A percentile compares a stretch with the other conserved stretches of the same genome.
Evolutionary conservation across 1,140 invertebrate species (phyloP).

Genomic region (Aphidius ervi): DNA sequence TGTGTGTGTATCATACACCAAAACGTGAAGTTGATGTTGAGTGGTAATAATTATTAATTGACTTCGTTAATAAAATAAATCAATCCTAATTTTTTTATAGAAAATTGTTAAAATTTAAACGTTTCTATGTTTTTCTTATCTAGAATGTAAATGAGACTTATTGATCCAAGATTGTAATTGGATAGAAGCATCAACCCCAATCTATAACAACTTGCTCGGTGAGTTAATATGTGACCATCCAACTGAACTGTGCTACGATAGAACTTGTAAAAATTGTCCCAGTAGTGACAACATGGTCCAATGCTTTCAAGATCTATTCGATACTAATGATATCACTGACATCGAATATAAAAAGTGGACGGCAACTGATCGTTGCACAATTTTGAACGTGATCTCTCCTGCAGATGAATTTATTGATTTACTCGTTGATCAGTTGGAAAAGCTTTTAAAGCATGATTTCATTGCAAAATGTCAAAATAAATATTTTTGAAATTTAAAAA

Average conservation of each 20-base stretch:
- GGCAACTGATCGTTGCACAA: too few species aligned
- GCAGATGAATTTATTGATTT: too few species aligned
- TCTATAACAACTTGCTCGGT: background rate
- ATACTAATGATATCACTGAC: slow-evolving; percentile 16
- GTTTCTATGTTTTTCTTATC: background rate
- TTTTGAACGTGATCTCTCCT: too few species aligned
- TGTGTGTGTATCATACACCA: slow-evolving; percentile 12
- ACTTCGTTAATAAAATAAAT: too few species aligned
- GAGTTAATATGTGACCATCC: background rate
- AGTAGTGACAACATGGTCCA: slow-evolving; percentile 4
- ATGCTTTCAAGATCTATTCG: slow-evolving; percentile 13
- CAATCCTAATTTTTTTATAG: too few species aligned
- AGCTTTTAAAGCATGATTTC: slow-evolving; percentile 11
- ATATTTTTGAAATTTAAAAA: slow-evolving; percentile 8
- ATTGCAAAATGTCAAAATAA: slow-evolving; percentile 23
- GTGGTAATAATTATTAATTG: background rate
- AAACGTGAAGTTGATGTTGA: slow-evolving; percentile 15
- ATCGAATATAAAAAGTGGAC: slow-evolving; percentile 19
- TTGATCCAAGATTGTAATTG: background rate
- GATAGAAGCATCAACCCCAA: background rate
- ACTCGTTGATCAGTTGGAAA: too few species aligned
- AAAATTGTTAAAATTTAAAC: too few species aligned
- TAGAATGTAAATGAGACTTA: background rate
- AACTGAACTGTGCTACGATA: background rate
- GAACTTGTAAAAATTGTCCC: slow-evolving; percentile 15